Evolutionary conservation across 35 echinoderm and acorn worm genomes (phyloP).

Genomic region (Patiria miniata): DNA sequence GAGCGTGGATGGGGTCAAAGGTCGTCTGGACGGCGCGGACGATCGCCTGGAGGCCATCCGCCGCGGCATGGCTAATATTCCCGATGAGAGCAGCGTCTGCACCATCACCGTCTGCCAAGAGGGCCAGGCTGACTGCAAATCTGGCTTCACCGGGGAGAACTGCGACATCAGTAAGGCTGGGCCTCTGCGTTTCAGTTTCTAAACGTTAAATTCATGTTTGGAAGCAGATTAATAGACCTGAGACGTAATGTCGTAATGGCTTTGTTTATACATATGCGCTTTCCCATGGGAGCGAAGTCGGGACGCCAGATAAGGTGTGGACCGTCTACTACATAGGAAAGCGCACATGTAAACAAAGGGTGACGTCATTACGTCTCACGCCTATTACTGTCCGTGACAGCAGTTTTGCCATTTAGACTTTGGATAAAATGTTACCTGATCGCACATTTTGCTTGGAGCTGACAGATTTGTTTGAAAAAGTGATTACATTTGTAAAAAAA

Average conservation of each 20-base stretch:
- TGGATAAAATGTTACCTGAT: no score
- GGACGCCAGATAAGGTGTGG: no score
- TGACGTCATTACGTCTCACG: no score
- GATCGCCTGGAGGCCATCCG: slow-evolving; percentile 61
- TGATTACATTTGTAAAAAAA: no score
- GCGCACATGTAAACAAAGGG: no score
- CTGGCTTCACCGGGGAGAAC: slow-evolving; percentile 71
- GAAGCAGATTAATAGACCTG: background rate
- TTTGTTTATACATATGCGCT: no score
- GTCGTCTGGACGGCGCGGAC: slow-evolving; percentile 46
- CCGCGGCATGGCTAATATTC: slow-evolving; percentile 65
- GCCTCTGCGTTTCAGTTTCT: background rate
- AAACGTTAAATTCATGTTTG: background rate
- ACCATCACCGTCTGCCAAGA: slow-evolving; percentile 60
- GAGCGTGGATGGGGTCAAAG: slow-evolving; percentile 45
- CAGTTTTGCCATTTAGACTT: no score
- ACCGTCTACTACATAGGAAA: no score
- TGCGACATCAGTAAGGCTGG: slow-evolving; percentile 64
- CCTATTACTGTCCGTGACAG: no score
- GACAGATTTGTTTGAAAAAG: no score
- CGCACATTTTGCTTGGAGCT: no score
- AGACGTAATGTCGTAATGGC: no score
- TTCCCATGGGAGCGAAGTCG: background rate
- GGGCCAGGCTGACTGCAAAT: slow-evolving; percentile 33
- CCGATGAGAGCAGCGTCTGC: slow-evolving; percentile 50